These are phyloP conservation scores for Gouania willdenowi DNA, from an alignment of 2,797 vertebrate species.

Conservation along the genomic window DNA sequence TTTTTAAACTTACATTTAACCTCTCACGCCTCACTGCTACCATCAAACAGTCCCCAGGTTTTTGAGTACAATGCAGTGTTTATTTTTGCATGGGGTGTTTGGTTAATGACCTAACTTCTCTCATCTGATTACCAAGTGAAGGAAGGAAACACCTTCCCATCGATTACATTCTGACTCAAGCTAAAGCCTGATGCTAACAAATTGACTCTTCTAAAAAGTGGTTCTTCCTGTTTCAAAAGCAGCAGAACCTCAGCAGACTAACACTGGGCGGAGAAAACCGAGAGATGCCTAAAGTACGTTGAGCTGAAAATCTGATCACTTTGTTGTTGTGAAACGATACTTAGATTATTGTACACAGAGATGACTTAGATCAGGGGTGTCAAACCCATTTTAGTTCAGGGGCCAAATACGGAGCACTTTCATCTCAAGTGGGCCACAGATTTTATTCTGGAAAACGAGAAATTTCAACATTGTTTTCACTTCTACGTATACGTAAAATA, in stretches of 20 bases:
- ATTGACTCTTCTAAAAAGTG: no score
- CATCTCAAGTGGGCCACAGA: no score
- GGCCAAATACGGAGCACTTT: no score
- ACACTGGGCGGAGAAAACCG: conserved; percentile 3
- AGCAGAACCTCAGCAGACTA: conserved; percentile 15
- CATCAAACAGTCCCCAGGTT: conserved; percentile 15
- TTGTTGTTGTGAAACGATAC: not conserved
- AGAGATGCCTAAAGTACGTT: not conserved
- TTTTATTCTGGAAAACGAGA: no score
- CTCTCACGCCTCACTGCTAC: conserved; percentile 28
- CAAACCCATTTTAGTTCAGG: no score
- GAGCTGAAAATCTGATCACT: not conserved
- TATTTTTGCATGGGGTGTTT: conserved; percentile 54
- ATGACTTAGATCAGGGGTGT: no score
- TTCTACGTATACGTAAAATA: no score
- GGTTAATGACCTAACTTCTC: conserved; percentile 46
- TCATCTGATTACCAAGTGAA: conserved; percentile 31
- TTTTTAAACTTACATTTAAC: conserved; percentile 52
- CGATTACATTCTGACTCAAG: no score
- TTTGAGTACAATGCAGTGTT: conserved; percentile 9
- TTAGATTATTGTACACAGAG: not conserved
- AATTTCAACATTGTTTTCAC: no score
- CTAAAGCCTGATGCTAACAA: conserved; percentile 43
- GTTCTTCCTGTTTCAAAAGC: conserved; percentile 9
- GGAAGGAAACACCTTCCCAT: no score